Evolutionary conservation across 2,797 vertebrate genomes (phyloP).

Genomic region (Takifugu ocellatus): DNA sequence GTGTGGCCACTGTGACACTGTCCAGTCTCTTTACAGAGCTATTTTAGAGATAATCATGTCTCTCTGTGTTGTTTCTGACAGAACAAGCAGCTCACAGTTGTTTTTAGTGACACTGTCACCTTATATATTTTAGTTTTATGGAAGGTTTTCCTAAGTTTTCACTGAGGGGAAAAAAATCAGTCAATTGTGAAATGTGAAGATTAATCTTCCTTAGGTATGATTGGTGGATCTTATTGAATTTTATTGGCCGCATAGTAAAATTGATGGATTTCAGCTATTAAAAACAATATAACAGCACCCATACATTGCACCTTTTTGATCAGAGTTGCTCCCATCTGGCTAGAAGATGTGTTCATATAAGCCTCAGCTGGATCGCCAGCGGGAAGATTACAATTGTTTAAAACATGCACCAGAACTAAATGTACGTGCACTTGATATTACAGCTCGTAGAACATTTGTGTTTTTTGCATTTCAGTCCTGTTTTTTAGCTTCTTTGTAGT

Average conservation of each 20-base stretch:
- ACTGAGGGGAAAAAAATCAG: no score
- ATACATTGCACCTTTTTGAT: not conserved
- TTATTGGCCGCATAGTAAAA: no score
- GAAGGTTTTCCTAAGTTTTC: not conserved
- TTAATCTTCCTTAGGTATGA: not conserved
- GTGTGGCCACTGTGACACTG: slow-evolving; percentile 47
- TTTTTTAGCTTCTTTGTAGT: no score
- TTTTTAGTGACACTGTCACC: slow-evolving; percentile 51
- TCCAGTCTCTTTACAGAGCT: slow-evolving; percentile 60
- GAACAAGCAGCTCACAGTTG: slow-evolving; percentile 48
- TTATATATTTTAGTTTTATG: slow-evolving; percentile 49
- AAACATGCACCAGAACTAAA: not conserved
- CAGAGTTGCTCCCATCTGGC: slow-evolving; percentile 1
- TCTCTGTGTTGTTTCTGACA: slow-evolving; percentile 43
- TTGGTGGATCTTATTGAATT: no score
- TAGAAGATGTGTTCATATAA: slow-evolving; percentile 15
- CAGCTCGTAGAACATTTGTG: not conserved
- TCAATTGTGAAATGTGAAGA: slow-evolving; percentile 12
- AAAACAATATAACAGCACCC: not conserved
- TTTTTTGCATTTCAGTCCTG: no score
- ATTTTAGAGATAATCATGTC: slow-evolving; percentile 63
- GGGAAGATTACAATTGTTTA: slow-evolving; percentile 2
- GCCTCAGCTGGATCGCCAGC: slow-evolving; percentile 3
- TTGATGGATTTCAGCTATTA: not conserved
- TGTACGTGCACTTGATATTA: not conserved